Percentiles rank a stretch among this genome's conserved stretches.
phyloP scores from a whole-genome alignment of 1,140 invertebrate genomes.

The Tenebrio molitor region DNA sequence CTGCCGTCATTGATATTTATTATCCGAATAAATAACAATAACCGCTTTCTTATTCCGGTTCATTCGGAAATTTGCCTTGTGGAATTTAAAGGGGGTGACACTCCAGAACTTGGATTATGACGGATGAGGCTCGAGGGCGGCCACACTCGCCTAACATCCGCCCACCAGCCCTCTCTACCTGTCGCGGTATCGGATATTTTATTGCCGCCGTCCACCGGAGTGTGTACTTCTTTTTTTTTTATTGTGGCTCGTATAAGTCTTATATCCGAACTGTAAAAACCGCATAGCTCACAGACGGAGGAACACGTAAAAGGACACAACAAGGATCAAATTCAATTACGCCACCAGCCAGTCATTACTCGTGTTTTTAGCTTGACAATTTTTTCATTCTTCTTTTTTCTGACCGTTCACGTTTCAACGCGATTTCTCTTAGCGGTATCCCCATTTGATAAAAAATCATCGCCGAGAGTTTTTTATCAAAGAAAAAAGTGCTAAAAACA shows the following conservation, averaged over 20 bases:
- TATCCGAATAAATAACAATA: conserved; percentile 53
- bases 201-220: conserved; percentile 41
- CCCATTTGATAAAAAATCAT: too few species aligned
- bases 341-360: background rate
- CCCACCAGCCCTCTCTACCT: conserved; percentile 20
- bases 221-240: conserved; percentile 46
- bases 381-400: background rate
- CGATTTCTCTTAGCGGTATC: too few species aligned
- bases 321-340: conserved; percentile 37
- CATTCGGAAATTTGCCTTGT: conserved; percentile 52
- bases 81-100: conserved; percentile 43
- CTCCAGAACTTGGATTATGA: conserved; percentile 30
- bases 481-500: too few species aligned
- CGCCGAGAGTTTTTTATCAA: too few species aligned
- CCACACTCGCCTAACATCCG: conserved; percentile 20
- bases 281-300: conserved; percentile 16
- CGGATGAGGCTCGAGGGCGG: conserved; percentile 33
- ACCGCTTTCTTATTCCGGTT: conserved; percentile 54
- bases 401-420: background rate
- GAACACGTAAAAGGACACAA: conserved; percentile 37
- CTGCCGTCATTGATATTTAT: conserved; percentile 55
- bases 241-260: conserved; percentile 51
- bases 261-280: conserved; percentile 48
- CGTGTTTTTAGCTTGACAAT: background rate
- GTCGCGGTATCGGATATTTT: conserved; percentile 46